Evolutionary conservation across 2,113 vertebrate genomes (phyloP), one percentile per base, ranked within the genome.

Genomic region (Ammodramus savannarum): DNA sequence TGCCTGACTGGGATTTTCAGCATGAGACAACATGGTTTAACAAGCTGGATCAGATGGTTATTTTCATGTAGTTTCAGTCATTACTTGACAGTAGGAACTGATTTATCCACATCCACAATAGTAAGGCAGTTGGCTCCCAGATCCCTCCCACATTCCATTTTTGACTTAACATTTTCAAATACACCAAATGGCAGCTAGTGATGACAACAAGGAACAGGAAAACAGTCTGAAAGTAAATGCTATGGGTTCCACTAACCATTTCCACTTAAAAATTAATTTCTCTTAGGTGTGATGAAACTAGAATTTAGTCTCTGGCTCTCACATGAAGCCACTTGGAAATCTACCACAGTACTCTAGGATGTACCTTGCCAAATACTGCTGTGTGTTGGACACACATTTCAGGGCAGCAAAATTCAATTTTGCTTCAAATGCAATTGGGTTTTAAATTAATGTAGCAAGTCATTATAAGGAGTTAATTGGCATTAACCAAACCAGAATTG

Each of bases 121-220:
- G n/a, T 23, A 16, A 34, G 21, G 55, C 55, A 57, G 55, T 57
- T 34, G 55, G 55, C 6, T 34, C 55, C 55, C 55, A 57, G 32
- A 14, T 57, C 54, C 20, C 20, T n/a, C 54, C 98, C 97, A 98
- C 97, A 85, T 98, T 97, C 92, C 94, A 97, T 84, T 98, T 98
- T 85, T 98, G 81, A 74, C 43, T 80, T 87, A 98, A 98, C 44
- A 54, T 49, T 96, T 98, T 90, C 90, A 98, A 98, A 96, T 98
- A 98, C 57, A 98, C 95, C 73, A 98, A 93, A 62, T 52, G 63
- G 83, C 97, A 97, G 89, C 97, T 97, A 69, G 51, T 27, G 87
- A 41, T 49, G 43, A 73, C 85, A 94, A 52, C 9, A 75, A 83
- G 34, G 43, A 68, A 77, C 18, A 89, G 29, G 46, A 73, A 84